Percentiles rank a stretch among this genome's conserved stretches.
These are phyloP conservation scores for Itoplectis maculator DNA, from an alignment of 2,888 invertebrate genomes.

Conservation along the genomic window DNA sequence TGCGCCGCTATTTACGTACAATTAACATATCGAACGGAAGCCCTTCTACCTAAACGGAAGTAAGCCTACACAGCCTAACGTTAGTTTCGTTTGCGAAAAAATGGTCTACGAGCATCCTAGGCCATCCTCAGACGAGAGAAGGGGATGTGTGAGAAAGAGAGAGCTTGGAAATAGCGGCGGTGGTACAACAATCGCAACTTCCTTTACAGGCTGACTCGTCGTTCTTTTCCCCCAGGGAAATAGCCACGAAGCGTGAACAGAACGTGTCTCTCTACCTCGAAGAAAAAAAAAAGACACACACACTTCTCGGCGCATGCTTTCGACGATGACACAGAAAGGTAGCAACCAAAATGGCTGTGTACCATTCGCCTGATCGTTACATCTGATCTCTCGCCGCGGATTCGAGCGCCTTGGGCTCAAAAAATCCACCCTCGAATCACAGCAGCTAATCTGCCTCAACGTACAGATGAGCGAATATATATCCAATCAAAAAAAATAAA, in stretches of 20 bases:
- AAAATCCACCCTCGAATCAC: conserved; percentile 8
- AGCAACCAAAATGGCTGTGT: background rate
- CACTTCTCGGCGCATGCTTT: conserved; percentile 20
- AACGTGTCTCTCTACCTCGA: background rate
- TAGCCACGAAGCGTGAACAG: background rate
- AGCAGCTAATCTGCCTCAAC: conserved; percentile 27
- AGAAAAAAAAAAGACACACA: conserved; percentile 19
- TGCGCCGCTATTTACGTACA: conserved; percentile 19
- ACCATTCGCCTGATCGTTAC: background rate
- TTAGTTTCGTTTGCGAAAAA: conserved; percentile 53
- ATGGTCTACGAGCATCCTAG: conserved; percentile 83
- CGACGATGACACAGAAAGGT: conserved; percentile 8
- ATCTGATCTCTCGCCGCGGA: background rate
- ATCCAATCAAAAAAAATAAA: conserved; percentile 45
- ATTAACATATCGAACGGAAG: conserved; percentile 47
- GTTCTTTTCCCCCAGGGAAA: conserved; percentile 25
- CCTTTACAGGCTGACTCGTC: conserved; percentile 1
- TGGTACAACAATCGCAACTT: conserved; percentile 12
- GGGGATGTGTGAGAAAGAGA: background rate
- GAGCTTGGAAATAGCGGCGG: conserved; percentile 1
- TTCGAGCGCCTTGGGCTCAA: background rate
- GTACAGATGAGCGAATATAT: conserved; percentile 35
- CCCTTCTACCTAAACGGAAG: conserved; percentile 24
- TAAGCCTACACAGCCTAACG: conserved; percentile 18
- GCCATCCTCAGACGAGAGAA: conserved; percentile 69